Evolutionary conservation across 2,888 invertebrate species (phyloP), one percentile per base, ranked within the genome.

Genomic region (Thymelicus sylvestris): DNA sequence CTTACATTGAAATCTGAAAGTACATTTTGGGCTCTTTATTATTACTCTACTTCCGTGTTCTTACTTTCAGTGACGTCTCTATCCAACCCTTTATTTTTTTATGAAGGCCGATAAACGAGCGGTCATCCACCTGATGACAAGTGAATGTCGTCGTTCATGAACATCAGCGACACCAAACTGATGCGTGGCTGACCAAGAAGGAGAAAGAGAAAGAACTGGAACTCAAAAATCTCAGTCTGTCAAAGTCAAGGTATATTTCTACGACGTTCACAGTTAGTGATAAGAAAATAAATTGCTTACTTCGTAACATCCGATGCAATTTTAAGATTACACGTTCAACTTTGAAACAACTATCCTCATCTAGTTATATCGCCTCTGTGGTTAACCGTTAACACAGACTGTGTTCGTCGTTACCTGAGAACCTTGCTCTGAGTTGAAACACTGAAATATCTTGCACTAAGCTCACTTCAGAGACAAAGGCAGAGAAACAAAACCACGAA

Each of bases 11-110:
- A 61, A 48, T 39, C 47, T 47, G 47, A 15, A 31, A 52, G 24
- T 55, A 62, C 19, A 52, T 67, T 68, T 63, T 48, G 62, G 55
- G 47, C 63, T 50, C 67, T 19, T 39, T 41, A 41, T 12, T 52
- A 52, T 52, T 52, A 31, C 55, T 24, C 24, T 24, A 6, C 6
- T 24, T 55, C 24, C 8, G 24, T 55, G 8, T 55, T 1, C 24
- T 55, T 55, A 0, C 24, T 55, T 24, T 19, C 19, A 19, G 55
- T 55, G 6, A 4, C 24, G 15, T 19, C 15, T n/a, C 15, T 2
- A 50, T 50, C 7, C 7, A 50, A 15, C 7, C 48, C 5, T n/a
- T 7, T n/a, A n/a, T n/a, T n/a, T 31, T 31, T 31, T 31, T 31
- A 31, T 31, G 31, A 31, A 31, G 3, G 31, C 31, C 5, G 31